Base-by-base conservation (phyloP, 2,113 vertebrate genomes). In the Murina feae region DNA sequence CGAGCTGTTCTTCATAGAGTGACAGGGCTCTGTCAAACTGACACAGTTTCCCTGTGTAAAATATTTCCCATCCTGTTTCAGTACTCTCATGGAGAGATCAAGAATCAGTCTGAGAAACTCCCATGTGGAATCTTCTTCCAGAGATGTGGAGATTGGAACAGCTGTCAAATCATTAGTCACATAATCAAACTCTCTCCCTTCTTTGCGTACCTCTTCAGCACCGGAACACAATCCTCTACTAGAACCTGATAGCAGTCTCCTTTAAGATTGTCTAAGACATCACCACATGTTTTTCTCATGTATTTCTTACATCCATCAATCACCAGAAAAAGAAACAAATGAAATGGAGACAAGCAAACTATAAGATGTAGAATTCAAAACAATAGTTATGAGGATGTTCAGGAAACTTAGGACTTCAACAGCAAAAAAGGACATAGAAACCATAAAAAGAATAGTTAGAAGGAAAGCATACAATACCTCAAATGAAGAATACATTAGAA, bases 111-210 rank as follows among this genome's bases (percentile, higher is more conserved):
- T 98, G 44, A 99, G 98, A 98, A 99, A 99, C 82, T 99, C 99
- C 99, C 99, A 99, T 0, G 98, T 99, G 9, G 99, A 99, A 98
- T 99, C 99, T 99, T 99, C 99, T 98, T 99, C 99, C 95, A 99
- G 99, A 98, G 98, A 98, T 35, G 99, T 99, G 74, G 99, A 99
- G 98, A 99, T 99, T 44, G 99, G 99, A 96, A 99, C 98, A 96
- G 99, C 99, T 8, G 99, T 99, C 96, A 99, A 98, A 98, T 99
- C 99, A 97, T 99, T 99, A 97, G 99, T 99, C 95, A 99, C 99
- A 84, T 99, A 99, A 98, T 99, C 99, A 98, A 99, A 99, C 85
- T 97, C 99, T 98, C 98, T 99, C 97, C 99, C 99, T 98, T 99
- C 99, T 98, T 99, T 99, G 98, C 99, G 96, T 99, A 99, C 97